A percentile compares a stretch with the other conserved stretches of the same genome.
Conservation (phyloP, 2,888 invertebrate species). For the Ephialtes manifestator region DNA sequence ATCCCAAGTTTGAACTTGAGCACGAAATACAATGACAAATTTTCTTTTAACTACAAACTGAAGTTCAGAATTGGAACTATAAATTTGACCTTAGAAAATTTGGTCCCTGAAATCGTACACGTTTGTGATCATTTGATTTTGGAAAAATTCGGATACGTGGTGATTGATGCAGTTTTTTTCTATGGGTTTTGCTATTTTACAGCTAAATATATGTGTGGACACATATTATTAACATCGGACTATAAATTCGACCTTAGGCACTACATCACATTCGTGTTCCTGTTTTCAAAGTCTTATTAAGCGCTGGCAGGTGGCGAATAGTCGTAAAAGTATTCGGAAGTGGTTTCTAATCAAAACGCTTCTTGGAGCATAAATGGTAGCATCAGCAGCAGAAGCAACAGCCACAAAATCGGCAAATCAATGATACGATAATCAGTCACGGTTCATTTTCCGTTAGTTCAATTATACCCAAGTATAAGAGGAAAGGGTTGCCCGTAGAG, state of each 20-base stretch:
- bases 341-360: slow-evolving; percentile 37
- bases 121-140: neutral
- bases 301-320: slow-evolving; percentile 30
- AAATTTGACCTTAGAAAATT: too few relatives aligned
- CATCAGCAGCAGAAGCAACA: neutral
- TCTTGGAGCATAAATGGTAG: neutral
- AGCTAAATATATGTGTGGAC: neutral
- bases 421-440: slow-evolving; percentile 78
- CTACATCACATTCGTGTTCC: neutral
- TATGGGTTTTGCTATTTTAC: neutral
- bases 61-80: too few relatives aligned
- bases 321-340: slow-evolving; percentile 44
- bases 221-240: too few relatives aligned
- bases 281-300: neutral
- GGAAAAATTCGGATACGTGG: neutral
- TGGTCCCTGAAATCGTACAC: neutral
- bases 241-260: too few relatives aligned
- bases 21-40: too few relatives aligned
- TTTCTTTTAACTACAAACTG: neutral
- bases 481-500: slow-evolving; percentile 24
- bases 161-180: neutral
- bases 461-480: slow-evolving; percentile 76
- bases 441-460: slow-evolving; percentile 80
- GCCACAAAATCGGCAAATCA: slow-evolving; percentile 74
- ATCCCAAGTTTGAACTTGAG: too few relatives aligned